Conservation (phyloP, 1,140 invertebrate genomes). For the Tenebrio molitor region DNA sequence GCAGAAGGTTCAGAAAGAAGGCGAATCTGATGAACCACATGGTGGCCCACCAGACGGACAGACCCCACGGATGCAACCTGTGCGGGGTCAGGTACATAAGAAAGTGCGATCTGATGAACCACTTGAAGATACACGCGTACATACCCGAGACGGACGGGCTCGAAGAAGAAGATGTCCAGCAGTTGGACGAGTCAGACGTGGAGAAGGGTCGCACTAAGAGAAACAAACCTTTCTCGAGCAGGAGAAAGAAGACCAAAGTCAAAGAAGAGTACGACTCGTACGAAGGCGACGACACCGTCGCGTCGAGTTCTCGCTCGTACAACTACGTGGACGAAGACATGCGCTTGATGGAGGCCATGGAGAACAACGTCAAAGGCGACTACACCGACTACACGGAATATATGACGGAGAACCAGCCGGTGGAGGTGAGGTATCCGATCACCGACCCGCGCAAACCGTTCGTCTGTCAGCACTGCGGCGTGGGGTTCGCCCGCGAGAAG, state of each 20-base stretch:
- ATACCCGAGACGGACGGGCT: conserved; percentile 69
- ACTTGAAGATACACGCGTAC: conserved; percentile 84
- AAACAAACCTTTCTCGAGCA: conserved; percentile 43
- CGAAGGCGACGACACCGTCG: conserved; percentile 49
- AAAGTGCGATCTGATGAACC: conserved; percentile 84
- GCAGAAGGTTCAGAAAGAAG: conserved; percentile 84
- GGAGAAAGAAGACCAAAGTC: conserved; percentile 54
- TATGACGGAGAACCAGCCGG: conserved; percentile 74
- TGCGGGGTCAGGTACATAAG: conserved; percentile 83
- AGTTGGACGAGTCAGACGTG: conserved; percentile 55
- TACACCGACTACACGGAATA: conserved; percentile 59
- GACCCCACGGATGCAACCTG: conserved; percentile 82
- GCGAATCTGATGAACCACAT: conserved; percentile 87
- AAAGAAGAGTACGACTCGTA: conserved; percentile 61
- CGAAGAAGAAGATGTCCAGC: conserved; percentile 61
- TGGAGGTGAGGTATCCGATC: conserved; percentile 71
- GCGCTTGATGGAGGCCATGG: conserved; percentile 67
- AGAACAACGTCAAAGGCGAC: conserved; percentile 65
- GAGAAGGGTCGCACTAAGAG: conserved; percentile 49
- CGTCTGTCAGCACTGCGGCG: conserved; percentile 83
- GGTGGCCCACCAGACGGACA: conserved; percentile 84
- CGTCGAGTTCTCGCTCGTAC: conserved; percentile 62
- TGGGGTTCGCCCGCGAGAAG: conserved; percentile 85
- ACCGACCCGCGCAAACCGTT: conserved; percentile 82
- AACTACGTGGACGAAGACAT: conserved; percentile 69